Evolutionary conservation across 23 tunicate genomes (phyloP).

Genomic region (Clavelina lepadiformis): DNA sequence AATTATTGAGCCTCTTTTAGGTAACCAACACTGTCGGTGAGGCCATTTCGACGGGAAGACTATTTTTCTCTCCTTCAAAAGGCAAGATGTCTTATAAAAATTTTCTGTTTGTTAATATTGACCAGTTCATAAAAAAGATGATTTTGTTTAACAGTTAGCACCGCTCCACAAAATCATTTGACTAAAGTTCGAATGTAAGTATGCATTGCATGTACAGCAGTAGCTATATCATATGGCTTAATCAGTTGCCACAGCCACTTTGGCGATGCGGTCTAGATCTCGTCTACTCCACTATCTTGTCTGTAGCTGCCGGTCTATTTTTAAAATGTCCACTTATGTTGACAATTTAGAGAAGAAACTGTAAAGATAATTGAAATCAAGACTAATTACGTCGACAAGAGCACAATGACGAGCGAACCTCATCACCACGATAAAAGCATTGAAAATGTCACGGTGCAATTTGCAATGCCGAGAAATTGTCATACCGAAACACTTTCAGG

Average conservation of each 20-base stretch:
- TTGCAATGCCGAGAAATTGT: slow-evolving; percentile 8
- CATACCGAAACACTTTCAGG: slow-evolving; percentile 9
- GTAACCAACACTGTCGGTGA: slow-evolving; percentile 39
- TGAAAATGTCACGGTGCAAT: slow-evolving; percentile 5
- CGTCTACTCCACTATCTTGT: too few relatives aligned
- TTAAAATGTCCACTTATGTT: not conserved
- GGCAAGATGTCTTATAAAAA: slow-evolving; percentile 2
- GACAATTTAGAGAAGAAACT: slow-evolving; percentile 6
- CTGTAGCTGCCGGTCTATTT: not conserved
- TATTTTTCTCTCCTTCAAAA: slow-evolving; percentile 20
- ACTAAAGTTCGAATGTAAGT: slow-evolving; percentile 2
- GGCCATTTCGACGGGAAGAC: slow-evolving; percentile 43
- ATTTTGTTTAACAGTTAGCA: too few relatives aligned
- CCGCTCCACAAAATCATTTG: not conserved
- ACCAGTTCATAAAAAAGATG: not conserved
- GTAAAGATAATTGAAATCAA: not conserved
- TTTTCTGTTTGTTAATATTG: not conserved
- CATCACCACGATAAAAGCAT: not conserved
- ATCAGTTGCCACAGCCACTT: too few relatives aligned
- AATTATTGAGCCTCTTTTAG: slow-evolving; percentile 26
- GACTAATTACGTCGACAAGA: not conserved
- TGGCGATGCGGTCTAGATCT: too few relatives aligned
- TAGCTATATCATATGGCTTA: too few relatives aligned
- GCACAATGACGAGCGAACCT: not conserved
- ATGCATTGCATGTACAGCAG: too few relatives aligned